These are phyloP conservation scores for Matsumurasca onukii DNA, from an alignment of 1,140 invertebrate genomes.

Conservation along the genomic window DNA sequence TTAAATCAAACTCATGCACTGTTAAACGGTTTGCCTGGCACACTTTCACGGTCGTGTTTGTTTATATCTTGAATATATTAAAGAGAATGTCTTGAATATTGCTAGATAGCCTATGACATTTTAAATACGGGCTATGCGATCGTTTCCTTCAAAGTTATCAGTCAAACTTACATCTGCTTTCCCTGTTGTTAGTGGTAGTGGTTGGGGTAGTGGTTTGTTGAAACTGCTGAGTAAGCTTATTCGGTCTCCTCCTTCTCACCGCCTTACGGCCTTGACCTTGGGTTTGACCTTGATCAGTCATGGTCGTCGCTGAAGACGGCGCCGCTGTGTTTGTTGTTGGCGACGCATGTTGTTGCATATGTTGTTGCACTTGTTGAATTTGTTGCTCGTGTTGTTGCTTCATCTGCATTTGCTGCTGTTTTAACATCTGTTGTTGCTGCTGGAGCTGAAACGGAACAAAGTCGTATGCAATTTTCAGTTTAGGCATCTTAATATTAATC, in stretches of 20 bases:
- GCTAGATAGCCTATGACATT: not conserved
- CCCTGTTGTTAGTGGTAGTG: slow-evolving; percentile 1
- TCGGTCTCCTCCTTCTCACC: slow-evolving; percentile 2
- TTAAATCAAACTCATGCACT: not conserved
- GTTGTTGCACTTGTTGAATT: too few species aligned
- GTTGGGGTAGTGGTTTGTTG: not conserved
- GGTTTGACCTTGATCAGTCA: too few species aligned
- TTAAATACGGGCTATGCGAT: not conserved
- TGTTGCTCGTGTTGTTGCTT: too few species aligned
- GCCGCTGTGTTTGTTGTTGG: too few species aligned
- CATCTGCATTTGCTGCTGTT: too few species aligned
- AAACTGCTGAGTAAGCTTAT: too few species aligned
- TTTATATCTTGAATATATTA: not conserved
- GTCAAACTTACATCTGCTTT: not conserved
- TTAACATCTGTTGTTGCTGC: too few species aligned
- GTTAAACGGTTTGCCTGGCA: not conserved
- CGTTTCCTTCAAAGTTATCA: not conserved
- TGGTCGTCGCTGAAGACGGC: too few species aligned
- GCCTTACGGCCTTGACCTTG: not conserved
- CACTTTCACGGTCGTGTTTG: not conserved
- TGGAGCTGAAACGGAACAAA: too few species aligned
- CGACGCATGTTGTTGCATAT: too few species aligned
- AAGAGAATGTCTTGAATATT: not conserved
- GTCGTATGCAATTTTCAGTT: too few species aligned
- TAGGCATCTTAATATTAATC: too few species aligned